A percentile compares a stretch with the other conserved stretches of the same genome.
Conservation (phyloP, 2,888 invertebrate genomes). For the Euzetes globulus region DNA sequence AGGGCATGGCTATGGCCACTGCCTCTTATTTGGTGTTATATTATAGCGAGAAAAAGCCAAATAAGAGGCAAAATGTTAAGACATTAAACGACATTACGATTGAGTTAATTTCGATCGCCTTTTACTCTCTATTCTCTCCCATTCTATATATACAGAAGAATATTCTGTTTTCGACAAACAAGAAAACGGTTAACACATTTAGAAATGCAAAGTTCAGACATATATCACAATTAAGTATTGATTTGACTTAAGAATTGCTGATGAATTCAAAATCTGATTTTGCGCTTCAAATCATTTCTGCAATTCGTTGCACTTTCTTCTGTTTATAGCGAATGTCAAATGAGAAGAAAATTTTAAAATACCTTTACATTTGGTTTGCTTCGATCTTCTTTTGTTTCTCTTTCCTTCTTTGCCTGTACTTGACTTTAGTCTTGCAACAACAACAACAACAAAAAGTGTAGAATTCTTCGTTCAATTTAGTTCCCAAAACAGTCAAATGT, state of each 20-base stretch:
- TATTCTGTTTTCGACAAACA: neutral
- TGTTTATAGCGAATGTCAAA: neutral
- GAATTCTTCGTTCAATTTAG: neutral
- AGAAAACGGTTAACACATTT: no score
- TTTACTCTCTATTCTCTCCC: neutral
- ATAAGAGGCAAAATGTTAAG: neutral
- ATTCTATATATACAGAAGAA: neutral
- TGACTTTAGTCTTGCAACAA: neutral
- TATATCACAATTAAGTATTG: no score
- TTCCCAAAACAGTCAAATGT: neutral
- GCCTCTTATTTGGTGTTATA: neutral
- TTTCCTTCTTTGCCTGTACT: neutral
- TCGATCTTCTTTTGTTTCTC: neutral
- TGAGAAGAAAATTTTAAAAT: neutral
- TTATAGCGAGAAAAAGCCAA: neutral
- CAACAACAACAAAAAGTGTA: no score
- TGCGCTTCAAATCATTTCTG: neutral
- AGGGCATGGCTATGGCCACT: neutral
- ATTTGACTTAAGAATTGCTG: no score
- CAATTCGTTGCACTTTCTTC: neutral
- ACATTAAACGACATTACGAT: conserved; percentile 7
- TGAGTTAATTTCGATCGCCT: conserved; percentile 25
- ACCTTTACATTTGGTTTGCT: conserved; percentile 5
- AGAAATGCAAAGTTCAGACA: no score
- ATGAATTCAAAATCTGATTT: neutral